Conservation (phyloP, 1,140 invertebrate genomes). For the Nylanderia fulva region DNA sequence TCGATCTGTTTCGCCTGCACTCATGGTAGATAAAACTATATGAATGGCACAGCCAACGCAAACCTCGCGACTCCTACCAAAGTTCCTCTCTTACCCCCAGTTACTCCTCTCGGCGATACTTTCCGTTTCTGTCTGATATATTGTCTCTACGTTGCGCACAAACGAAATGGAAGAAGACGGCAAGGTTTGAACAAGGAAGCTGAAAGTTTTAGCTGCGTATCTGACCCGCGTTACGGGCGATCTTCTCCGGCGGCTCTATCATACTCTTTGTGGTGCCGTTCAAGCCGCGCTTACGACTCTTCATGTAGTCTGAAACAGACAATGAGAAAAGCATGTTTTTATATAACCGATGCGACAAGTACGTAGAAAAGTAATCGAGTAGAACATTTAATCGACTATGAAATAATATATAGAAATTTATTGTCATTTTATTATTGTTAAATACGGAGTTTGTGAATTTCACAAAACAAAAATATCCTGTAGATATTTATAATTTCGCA, state of each 20-base stretch:
- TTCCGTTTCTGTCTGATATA: conserved; percentile 58
- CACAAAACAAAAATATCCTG: too few relatives aligned
- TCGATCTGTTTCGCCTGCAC: conserved; percentile 56
- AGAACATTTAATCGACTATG: too few relatives aligned
- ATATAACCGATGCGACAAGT: background rate
- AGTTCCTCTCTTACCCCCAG: conserved; percentile 58
- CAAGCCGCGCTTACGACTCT: conserved; percentile 84
- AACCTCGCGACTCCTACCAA: conserved; percentile 78
- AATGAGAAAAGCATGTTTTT: conserved; percentile 62
- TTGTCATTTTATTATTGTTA: background rate
- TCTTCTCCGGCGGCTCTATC: conserved; percentile 84
- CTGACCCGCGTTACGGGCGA: conserved; percentile 82
- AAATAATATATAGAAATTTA: background rate
- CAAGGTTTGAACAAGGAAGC: conserved; percentile 68
- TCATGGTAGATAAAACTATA: conserved; percentile 80
- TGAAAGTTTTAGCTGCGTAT: conserved; percentile 83
- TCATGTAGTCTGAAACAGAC: conserved; percentile 83
- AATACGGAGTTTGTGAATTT: background rate
- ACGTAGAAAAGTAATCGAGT: background rate
- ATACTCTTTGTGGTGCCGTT: conserved; percentile 82
- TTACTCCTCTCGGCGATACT: conserved; percentile 54
- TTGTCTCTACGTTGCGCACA: conserved; percentile 35
- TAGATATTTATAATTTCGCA: background rate
- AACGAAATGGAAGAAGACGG: conserved; percentile 66
- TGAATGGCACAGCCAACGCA: conserved; percentile 84